Conservation (phyloP, 2,113 vertebrate species). For the Speoplatyrhinus poulsoni region DNA sequence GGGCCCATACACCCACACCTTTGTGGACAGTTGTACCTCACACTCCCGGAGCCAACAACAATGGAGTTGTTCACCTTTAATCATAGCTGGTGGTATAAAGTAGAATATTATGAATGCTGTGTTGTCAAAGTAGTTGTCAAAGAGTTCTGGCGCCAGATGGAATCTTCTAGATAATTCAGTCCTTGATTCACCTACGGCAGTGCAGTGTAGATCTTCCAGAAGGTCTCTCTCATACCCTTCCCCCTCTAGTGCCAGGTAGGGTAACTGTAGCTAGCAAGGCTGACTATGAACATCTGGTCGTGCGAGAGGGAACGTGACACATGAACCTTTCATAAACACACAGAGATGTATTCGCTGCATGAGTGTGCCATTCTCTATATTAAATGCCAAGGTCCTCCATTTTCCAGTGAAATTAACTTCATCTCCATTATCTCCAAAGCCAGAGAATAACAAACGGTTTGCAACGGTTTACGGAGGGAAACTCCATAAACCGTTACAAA, state of each 20-base stretch:
- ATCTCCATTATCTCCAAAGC: conserved; percentile 35
- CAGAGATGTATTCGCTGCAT: conserved; percentile 56
- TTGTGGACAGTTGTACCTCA: too few species aligned
- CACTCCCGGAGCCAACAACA: too few species aligned
- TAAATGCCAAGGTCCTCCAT: conserved; percentile 18
- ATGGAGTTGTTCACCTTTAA: too few species aligned
- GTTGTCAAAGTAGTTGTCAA: neutral
- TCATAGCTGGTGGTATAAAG: too few species aligned
- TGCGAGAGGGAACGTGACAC: neutral
- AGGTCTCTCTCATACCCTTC: conserved; percentile 62
- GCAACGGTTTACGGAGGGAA: conserved; percentile 1
- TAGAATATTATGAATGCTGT: neutral
- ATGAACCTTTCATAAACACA: neutral
- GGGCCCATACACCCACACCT: too few species aligned
- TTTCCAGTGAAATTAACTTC: conserved; percentile 22
- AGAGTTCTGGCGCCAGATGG: conserved; percentile 53
- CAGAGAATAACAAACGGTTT: conserved; percentile 33
- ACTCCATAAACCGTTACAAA: conserved; percentile 24
- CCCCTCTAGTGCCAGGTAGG: conserved; percentile 47
- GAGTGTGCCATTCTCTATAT: conserved; percentile 39
- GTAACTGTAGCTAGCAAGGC: conserved; percentile 35
- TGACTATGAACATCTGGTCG: conserved; percentile 34
- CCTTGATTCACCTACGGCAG: conserved; percentile 20
- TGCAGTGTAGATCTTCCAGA: conserved; percentile 43
- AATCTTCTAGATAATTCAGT: conserved; percentile 49